Evolutionary conservation across 2,888 invertebrate genomes (phyloP), one percentile per base, ranked within the genome.

Genomic region (Cataglyphis cursor): DNA sequence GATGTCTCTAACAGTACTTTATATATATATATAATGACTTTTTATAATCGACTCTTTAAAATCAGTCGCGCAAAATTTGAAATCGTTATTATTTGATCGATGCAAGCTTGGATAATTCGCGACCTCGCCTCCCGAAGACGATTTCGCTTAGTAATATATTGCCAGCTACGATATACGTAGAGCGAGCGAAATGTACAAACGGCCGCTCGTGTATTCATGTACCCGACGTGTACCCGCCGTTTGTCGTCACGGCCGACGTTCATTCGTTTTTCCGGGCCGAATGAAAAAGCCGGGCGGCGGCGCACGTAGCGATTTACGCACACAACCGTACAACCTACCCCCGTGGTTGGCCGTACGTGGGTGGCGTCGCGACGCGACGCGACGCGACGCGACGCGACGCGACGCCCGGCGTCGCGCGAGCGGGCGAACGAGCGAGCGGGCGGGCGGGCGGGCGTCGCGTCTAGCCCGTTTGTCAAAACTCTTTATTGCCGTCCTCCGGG

Each of bases 401-500:
- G 70, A 70, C 44, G 61, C 66, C 61, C 66, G 62, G 76, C 82
- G 82, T 68, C 78, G 76, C 68, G 64, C 31, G 21, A n/a, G 38
- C 70, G 70, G 18, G 68, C 64, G 75, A 31, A 38, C 51, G 21
- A 38, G 66, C 44, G n/a, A 6, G 31, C 31, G 18, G 24, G 1
- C 24, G 24, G 24, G n/a, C 18, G 48, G n/a, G n/a, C n/a, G n/a
- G n/a, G 18, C 48, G 48, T 51, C 89, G 84, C 86, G 90, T 87
- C 86, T 87, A 85, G 87, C 87, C 89, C 92, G 93, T 94, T 94
- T 94, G 93, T 94, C 93, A 94, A 94, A 94, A 93, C 92, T 93
- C 93, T 94, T 94, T 93, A 94, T 94, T 92, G 94, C 92, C 91
- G 89, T 89, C 87, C 90, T 90, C 87, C 84, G 87, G 83, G 87